A percentile compares a stretch with the other conserved stretches of the same genome.
Evolutionary conservation across 1,140 invertebrate species (phyloP).

Genomic region (Neodiprion lecontei): DNA sequence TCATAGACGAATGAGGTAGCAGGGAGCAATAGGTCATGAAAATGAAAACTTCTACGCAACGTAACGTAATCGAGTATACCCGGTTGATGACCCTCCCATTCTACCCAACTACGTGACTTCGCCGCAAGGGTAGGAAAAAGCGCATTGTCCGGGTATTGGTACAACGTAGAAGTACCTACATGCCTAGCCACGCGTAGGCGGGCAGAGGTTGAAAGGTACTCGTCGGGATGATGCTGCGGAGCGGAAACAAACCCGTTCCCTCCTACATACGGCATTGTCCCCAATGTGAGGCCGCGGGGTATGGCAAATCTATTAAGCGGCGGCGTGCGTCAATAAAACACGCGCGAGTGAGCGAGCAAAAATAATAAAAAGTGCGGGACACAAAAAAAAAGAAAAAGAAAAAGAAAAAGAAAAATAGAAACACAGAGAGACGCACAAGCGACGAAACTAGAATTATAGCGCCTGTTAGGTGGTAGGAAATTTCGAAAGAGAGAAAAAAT

Average conservation of each 20-base stretch:
- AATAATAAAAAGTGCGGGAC: slow-evolving; percentile 10
- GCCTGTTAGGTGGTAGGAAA: neutral
- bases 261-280: no score
- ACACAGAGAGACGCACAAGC: neutral
- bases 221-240: no score
- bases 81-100: no score
- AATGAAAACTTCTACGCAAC: no score
- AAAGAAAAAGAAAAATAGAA: slow-evolving; percentile 14
- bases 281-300: neutral
- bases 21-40: no score
- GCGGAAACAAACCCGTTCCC: no score
- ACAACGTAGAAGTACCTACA: no score
- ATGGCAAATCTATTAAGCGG: slow-evolving; percentile 7
- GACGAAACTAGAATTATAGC: neutral
- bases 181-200: no score
- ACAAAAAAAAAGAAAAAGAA: slow-evolving; percentile 4
- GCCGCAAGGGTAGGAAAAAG: neutral
- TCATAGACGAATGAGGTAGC: no score
- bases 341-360: neutral
- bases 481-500: neutral
- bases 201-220: no score
- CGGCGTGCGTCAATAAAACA: neutral
- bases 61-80: no score
- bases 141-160: neutral
- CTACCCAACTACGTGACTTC: neutral